Conservation (phyloP, 2,888 invertebrate genomes). For the Ochropleura leucogaster region DNA sequence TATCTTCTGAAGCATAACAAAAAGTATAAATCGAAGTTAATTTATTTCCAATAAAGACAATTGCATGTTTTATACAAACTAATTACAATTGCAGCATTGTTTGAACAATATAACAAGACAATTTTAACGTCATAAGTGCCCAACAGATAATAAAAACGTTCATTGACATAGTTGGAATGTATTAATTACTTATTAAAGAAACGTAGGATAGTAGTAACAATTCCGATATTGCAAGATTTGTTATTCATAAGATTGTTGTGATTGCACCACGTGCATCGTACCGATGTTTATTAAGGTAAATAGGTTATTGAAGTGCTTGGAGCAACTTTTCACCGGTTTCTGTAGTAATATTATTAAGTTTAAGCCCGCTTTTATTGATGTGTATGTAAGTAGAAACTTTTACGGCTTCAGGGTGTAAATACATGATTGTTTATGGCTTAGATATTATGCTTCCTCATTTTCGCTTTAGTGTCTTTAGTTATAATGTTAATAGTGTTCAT, state of each 20-base stretch:
- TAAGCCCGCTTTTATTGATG: constrained; percentile 25
- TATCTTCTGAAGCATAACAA: background rate
- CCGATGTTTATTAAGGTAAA: constrained; percentile 40
- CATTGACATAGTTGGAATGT: constrained; percentile 52
- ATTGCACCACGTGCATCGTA: constrained; percentile 24
- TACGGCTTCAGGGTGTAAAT: constrained; percentile 34
- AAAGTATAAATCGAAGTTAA: constrained; percentile 10
- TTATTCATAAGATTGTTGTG: constrained; percentile 22
- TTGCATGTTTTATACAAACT: constrained; percentile 30
- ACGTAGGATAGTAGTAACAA: constrained; percentile 4
- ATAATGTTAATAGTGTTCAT: background rate
- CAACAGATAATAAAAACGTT: constrained; percentile 37
- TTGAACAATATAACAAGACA: constrained; percentile 26
- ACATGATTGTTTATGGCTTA: background rate
- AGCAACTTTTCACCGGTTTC: constrained; percentile 37
- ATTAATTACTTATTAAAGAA: constrained; percentile 36
- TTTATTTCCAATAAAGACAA: constrained; percentile 26
- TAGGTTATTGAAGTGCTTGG: constrained; percentile 20
- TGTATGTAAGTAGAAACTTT: constrained; percentile 35
- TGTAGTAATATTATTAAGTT: constrained; percentile 18
- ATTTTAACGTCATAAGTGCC: constrained; percentile 19
- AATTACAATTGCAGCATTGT: constrained; percentile 37
- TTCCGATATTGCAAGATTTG: constrained; percentile 42
- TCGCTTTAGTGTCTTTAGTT: background rate
- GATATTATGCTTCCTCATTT: background rate